Base-by-base conservation (phyloP, 2,113 vertebrate genomes). In the Emydocephalus ijimae region DNA sequence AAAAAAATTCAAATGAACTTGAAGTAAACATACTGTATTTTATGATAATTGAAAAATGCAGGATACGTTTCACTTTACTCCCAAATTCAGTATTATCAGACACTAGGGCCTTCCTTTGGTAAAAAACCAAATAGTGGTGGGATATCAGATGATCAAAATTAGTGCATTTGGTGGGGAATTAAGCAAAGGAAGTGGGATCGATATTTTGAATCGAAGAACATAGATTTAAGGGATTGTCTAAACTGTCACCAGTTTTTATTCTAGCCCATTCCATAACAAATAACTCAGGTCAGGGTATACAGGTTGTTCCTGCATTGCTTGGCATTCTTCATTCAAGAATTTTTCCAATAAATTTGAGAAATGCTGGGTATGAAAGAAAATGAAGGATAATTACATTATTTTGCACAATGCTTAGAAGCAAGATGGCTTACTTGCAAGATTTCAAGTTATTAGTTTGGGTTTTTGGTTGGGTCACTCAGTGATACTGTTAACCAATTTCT, bases 251-350 rank as follows among this genome's bases (percentile, higher is more conserved):
- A 95, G 94, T 96, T 94, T 91, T 95, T 96, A 87, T 96, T 96
- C 97, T 98, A 97, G 97, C 96, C 97, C 97, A 96, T 95, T 86
- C 96, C 96, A 95, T 96, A 95, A 98, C 97, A 97, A 97, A 97
- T 96, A 81, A 97, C 97, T 98, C 97, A 98, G 98, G 98, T 98
- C 96, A 94, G 87, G 45, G 94, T 96, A 96, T 95, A 21, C 95
- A 95, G 95, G 94, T 93, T 96, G 95, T 95, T 91, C 93, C 96
- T 95, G 93, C 94, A 95, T 94, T 95, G 94, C 96, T 95, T 95
- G 93, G 96, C 94, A 94, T 95, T 97, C 95, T 96, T 96, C 94
- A 93, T 95, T 96, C 59, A 97, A 96, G 94, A 95, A 96, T 96
- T 95, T 96, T 95, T 96, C 95, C 95, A 94, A 69, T 85, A 95